Evolutionary conservation across 1,140 invertebrate genomes (phyloP).

Genomic region (Pseudachorutes palmiensis): DNA sequence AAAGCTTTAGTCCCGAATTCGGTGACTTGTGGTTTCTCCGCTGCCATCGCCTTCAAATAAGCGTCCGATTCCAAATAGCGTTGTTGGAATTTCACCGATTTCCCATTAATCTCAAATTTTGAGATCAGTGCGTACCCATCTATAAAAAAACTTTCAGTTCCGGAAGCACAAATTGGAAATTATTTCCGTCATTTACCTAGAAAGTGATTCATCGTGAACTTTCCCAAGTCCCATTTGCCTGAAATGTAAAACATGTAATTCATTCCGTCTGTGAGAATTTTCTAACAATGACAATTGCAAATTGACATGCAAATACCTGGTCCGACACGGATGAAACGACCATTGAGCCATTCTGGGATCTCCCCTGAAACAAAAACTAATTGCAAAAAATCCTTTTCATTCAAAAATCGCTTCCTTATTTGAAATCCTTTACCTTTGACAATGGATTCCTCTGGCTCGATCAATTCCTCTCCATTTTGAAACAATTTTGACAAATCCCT

Average conservation of each 20-base stretch:
- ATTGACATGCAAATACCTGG: constrained; percentile 3
- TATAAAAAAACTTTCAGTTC: neutral
- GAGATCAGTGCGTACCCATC: constrained; percentile 42
- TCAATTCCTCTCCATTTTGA: constrained; percentile 26
- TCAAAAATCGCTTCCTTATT: neutral
- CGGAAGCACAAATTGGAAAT: neutral
- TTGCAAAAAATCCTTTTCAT: neutral
- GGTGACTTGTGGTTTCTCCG: constrained; percentile 42
- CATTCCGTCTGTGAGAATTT: neutral
- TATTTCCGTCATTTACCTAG: constrained; percentile 10
- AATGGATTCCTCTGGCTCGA: constrained; percentile 21
- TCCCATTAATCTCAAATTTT: constrained; percentile 41
- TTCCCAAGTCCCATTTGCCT: constrained; percentile 26
- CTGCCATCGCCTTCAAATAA: constrained; percentile 41
- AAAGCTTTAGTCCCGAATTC: constrained; percentile 46
- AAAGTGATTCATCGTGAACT: constrained; percentile 29
- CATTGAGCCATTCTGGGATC: constrained; percentile 27
- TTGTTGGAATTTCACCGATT: constrained; percentile 40
- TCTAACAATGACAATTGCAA: neutral
- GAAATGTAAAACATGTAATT: neutral
- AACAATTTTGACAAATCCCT: constrained; percentile 26
- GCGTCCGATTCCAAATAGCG: constrained; percentile 43
- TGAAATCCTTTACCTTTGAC: constrained; percentile 30
- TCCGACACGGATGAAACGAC: constrained; percentile 23
- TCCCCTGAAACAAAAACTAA: constrained; percentile 8